phyloP scores from a whole-genome alignment of 2,888 invertebrate species.

The Spodoptera picta region DNA sequence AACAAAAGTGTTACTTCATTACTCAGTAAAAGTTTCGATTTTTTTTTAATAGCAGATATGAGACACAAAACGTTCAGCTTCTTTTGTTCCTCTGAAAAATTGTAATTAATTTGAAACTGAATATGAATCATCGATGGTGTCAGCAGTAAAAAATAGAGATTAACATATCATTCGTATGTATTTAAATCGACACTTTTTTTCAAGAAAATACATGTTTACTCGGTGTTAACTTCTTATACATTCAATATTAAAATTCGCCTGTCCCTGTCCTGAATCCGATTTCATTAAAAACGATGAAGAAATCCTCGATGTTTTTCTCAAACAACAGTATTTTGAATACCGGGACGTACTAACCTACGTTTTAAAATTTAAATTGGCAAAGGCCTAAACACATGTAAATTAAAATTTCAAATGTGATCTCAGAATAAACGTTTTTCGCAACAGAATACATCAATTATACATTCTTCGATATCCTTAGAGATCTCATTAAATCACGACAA shows the following conservation, averaged over 20 bases:
- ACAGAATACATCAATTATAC: not conserved
- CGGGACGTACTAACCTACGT: not conserved
- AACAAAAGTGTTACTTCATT: too few relatives aligned
- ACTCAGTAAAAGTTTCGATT: too few relatives aligned
- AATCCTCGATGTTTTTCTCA: not conserved
- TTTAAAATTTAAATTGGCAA: slow-evolving; percentile 6
- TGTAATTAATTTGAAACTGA: too few relatives aligned
- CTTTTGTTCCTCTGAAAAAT: too few relatives aligned
- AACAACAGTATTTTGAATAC: not conserved
- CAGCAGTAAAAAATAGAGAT: not conserved
- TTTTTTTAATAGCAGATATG: too few relatives aligned
- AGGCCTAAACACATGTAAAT: not conserved
- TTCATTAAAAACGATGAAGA: not conserved
- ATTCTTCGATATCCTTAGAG: not conserved
- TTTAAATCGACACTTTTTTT: not conserved
- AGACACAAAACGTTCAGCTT: too few relatives aligned
- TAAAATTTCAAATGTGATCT: slow-evolving; percentile 6
- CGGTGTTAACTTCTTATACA: slow-evolving; percentile 2
- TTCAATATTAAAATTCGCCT: slow-evolving; percentile 12
- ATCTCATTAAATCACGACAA: slow-evolving; percentile 1
- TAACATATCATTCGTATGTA: not conserved
- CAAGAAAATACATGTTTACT: not conserved
- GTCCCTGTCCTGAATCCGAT: not conserved
- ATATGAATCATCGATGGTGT: too few relatives aligned
- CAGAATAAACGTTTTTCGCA: slow-evolving; percentile 2